Conservation (phyloP, 2,797 vertebrate species). For the Protosalanx chinensis region DNA sequence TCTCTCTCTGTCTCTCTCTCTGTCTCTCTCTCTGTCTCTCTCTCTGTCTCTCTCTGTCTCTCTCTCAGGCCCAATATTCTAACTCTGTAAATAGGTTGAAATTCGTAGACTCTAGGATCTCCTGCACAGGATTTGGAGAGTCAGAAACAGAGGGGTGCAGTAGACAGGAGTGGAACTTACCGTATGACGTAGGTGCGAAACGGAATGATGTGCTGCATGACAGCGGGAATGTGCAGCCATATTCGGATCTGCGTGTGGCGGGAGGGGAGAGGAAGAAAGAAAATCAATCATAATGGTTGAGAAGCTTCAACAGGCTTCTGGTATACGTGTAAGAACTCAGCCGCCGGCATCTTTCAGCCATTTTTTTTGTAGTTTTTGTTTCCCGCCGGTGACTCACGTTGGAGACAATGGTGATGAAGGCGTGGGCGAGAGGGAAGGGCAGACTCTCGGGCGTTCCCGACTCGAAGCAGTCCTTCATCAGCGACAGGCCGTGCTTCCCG, state of each 20-base stretch:
- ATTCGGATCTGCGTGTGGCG: conserved; percentile 75
- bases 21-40: no score
- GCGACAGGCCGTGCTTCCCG: conserved; percentile 94
- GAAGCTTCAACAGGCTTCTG: neutral
- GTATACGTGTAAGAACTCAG: neutral
- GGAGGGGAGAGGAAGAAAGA: conserved; percentile 7
- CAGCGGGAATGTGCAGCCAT: conserved; percentile 98
- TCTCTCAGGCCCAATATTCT: no score
- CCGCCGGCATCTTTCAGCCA: no score
- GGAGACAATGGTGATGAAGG: conserved; percentile 98
- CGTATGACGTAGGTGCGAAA: conserved; percentile 98
- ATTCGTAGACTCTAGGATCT: no score
- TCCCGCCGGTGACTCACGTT: conserved; percentile 80
- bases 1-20: neutral
- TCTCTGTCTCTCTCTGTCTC: no score
- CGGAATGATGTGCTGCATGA: conserved; percentile 99
- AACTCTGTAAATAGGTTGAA: no score
- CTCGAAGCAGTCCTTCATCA: conserved; percentile 99
- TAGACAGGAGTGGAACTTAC: conserved; percentile 60
- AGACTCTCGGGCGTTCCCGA: conserved; percentile 89
- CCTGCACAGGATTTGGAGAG: no score
- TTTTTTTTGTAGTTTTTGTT: no score
- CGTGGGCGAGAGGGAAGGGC: conserved; percentile 94
- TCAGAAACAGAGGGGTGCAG: neutral
- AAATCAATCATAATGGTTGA: neutral